Conservation (phyloP, 2,797 vertebrate genomes). For the Rhabdophis nuchalis region DNA sequence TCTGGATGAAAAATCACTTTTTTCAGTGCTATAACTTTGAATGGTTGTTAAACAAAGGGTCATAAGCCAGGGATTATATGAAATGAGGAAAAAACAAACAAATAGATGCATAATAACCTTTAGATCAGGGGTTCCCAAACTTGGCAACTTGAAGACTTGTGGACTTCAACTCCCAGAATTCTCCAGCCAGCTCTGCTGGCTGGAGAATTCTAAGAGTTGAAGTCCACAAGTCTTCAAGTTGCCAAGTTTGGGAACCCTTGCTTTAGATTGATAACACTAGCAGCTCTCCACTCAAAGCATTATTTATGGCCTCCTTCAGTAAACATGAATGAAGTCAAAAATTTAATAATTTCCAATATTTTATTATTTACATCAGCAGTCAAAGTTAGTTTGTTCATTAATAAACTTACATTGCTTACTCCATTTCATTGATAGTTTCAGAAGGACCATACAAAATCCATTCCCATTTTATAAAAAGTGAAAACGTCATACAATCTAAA, state of each 20-base stretch:
- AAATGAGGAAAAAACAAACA: background rate
- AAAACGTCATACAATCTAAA: background rate
- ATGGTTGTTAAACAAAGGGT: background rate
- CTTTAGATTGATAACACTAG: background rate
- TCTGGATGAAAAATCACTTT: background rate
- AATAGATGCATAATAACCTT: background rate
- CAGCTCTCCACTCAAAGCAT: background rate
- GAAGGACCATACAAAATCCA: background rate
- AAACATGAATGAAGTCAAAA: background rate
- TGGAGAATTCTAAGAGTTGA: no score
- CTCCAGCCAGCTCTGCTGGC: no score
- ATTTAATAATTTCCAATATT: fast-evolving
- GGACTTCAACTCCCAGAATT: no score
- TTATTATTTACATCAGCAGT: background rate
- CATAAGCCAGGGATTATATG: background rate
- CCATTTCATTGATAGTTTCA: background rate
- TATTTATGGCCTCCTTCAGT: background rate
- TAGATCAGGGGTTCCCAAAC: no score
- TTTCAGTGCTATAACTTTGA: background rate
- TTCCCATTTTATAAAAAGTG: background rate
- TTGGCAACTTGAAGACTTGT: no score
- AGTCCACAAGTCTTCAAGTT: no score
- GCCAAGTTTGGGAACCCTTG: no score
- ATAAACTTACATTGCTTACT: background rate
- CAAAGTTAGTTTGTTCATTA: background rate